A percentile compares a stretch with the other conserved stretches of the same genome.
phyloP scores from a whole-genome alignment of 2,888 invertebrate species.

The Alcis repandata region DNA sequence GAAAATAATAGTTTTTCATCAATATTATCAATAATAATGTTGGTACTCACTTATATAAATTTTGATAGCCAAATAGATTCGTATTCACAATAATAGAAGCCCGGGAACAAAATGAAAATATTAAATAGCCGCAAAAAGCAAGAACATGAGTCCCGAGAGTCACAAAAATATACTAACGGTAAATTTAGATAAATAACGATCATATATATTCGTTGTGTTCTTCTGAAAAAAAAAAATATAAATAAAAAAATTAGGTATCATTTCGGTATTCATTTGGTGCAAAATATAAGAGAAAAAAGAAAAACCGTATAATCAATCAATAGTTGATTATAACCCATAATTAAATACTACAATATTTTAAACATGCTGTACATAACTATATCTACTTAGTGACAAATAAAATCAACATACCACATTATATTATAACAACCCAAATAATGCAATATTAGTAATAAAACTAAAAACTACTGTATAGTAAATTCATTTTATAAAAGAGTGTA shows the following conservation, averaged over 20 bases:
- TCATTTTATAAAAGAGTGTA: too few species aligned
- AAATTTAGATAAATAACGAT: slow-evolving; percentile 11
- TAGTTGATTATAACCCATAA: too few species aligned
- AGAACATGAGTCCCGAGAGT: slow-evolving; percentile 39
- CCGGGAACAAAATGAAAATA: slow-evolving; percentile 41
- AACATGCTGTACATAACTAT: too few species aligned
- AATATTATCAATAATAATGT: too few species aligned
- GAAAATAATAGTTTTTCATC: background rate
- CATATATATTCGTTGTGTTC: slow-evolving; percentile 60
- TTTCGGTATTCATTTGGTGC: background rate
- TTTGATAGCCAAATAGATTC: slow-evolving; percentile 35
- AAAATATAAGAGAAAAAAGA: background rate
- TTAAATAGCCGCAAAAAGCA: slow-evolving; percentile 54
- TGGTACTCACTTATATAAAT: slow-evolving; percentile 34
- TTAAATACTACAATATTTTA: too few species aligned
- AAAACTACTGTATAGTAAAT: too few species aligned
- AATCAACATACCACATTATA: too few species aligned
- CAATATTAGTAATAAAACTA: too few species aligned
- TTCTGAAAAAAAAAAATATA: slow-evolving; percentile 54
- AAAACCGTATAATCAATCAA: background rate
- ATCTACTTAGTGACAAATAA: too few species aligned
- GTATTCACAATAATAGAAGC: slow-evolving; percentile 16
- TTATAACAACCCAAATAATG: too few species aligned
- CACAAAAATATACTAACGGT: slow-evolving; percentile 67
- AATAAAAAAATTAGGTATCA: slow-evolving; percentile 16